These are phyloP conservation scores for Tetranychus urticae DNA, from an alignment of 1,140 invertebrate species.

Conservation along the genomic window DNA sequence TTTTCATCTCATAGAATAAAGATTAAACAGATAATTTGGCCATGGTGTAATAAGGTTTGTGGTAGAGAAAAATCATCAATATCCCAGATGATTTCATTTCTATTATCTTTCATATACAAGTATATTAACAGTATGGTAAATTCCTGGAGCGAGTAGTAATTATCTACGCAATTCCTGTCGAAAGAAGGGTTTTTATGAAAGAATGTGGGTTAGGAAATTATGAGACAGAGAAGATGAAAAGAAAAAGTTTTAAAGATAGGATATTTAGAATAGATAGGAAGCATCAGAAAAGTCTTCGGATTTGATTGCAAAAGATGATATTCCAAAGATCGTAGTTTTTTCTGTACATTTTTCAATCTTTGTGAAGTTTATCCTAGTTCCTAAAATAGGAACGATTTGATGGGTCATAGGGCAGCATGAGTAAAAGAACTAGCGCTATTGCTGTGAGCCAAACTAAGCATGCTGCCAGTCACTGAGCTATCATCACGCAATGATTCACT, in stretches of 20 bases:
- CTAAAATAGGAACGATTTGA: not conserved
- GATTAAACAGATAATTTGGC: too few species aligned
- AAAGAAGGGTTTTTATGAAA: not conserved
- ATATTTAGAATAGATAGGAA: not conserved
- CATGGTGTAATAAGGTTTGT: not conserved
- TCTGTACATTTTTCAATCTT: not conserved
- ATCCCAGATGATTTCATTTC: not conserved
- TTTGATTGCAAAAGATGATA: not conserved
- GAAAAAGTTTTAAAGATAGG: not conserved
- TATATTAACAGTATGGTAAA: not conserved
- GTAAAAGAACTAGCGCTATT: constrained; percentile 34
- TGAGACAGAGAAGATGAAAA: not conserved
- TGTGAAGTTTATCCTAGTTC: not conserved
- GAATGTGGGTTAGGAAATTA: not conserved
- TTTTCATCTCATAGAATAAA: too few species aligned
- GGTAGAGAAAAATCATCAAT: not conserved
- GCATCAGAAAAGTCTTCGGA: not conserved
- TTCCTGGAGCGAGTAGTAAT: not conserved
- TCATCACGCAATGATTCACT: constrained; percentile 57
- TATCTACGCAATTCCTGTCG: not conserved
- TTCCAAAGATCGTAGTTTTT: not conserved
- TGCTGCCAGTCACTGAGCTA: constrained; percentile 66
- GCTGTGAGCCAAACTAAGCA: constrained; percentile 76
- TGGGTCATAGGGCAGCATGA: constrained; percentile 9
- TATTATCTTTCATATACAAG: not conserved